Percentiles rank a stretch among this genome's conserved stretches.
phyloP scores from a whole-genome alignment of 2,888 invertebrate species.

The Odontomyia ornata region DNA sequence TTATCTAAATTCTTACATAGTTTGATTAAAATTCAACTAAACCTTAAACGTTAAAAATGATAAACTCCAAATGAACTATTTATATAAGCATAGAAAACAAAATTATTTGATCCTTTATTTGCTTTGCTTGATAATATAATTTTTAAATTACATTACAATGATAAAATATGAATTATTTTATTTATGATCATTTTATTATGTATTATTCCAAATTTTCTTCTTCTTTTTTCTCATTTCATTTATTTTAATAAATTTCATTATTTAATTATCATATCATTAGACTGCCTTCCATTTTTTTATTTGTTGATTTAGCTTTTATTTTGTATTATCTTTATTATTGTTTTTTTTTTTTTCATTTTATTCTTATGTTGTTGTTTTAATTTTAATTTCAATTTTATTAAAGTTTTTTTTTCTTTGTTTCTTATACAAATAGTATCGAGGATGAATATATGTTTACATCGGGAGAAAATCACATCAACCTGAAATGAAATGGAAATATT shows the following conservation, averaged over 20 bases:
- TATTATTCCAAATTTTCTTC: background rate
- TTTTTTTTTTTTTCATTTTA: background rate
- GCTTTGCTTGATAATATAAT: slow-evolving; percentile 8
- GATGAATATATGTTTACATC: slow-evolving; percentile 46
- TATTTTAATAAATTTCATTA: background rate
- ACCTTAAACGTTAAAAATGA: background rate
- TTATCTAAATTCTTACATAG: too few relatives aligned
- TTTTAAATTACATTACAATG: slow-evolving; percentile 27
- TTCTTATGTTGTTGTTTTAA: too few relatives aligned
- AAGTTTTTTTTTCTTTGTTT: slow-evolving; percentile 31
- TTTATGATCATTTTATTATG: background rate
- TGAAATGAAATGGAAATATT: slow-evolving; percentile 27
- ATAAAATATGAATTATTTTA: slow-evolving; percentile 32
- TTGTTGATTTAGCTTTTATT: background rate
- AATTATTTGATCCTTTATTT: slow-evolving; percentile 24
- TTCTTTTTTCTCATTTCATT: slow-evolving; percentile 3
- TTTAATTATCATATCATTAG: slow-evolving; percentile 1
- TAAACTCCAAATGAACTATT: background rate
- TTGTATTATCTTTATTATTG: slow-evolving; percentile 21
- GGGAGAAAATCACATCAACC: slow-evolving; percentile 42
- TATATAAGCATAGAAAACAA: background rate
- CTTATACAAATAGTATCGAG: slow-evolving; percentile 47
- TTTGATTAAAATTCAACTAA: too few relatives aligned
- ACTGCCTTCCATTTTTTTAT: background rate
- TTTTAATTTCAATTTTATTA: slow-evolving; percentile 26